Percentiles rank a stretch among this genome's conserved stretches.
These are phyloP conservation scores for Zingel zingel DNA, from an alignment of 2,113 vertebrate species.

Conservation along the genomic window DNA sequence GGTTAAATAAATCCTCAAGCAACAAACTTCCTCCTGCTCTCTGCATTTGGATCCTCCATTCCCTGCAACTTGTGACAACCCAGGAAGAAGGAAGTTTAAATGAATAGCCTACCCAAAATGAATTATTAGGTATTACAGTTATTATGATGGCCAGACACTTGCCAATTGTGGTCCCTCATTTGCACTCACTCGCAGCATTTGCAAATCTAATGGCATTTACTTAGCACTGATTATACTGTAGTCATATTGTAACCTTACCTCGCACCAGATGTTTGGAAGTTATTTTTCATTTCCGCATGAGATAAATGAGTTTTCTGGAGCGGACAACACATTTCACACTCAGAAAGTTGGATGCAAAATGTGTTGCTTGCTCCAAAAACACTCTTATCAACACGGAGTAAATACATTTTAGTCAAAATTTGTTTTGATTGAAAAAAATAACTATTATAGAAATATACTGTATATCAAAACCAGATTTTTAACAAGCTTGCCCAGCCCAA, in stretches of 20 bases:
- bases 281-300: background rate
- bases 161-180: background rate
- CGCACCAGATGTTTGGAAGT: background rate
- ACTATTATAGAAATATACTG: background rate
- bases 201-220: background rate
- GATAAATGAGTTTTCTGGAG: background rate
- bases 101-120: background rate
- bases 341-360: conserved; percentile 1
- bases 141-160: background rate
- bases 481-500: background rate
- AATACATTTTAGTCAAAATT: background rate
- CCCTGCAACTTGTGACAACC: too few relatives aligned
- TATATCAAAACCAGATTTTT: conserved; percentile 20
- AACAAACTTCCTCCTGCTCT: too few relatives aligned
- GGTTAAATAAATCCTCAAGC: too few relatives aligned
- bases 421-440: background rate
- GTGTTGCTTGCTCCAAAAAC: conserved; percentile 4
- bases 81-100: background rate
- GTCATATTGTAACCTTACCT: background rate
- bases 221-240: background rate
- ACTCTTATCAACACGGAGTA: background rate
- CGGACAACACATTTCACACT: background rate
- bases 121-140: background rate
- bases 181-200: background rate
- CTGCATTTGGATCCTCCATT: too few relatives aligned